These are phyloP conservation scores for Amphiprion percula DNA, from an alignment of 2,113 vertebrate genomes.

Conservation along the genomic window DNA sequence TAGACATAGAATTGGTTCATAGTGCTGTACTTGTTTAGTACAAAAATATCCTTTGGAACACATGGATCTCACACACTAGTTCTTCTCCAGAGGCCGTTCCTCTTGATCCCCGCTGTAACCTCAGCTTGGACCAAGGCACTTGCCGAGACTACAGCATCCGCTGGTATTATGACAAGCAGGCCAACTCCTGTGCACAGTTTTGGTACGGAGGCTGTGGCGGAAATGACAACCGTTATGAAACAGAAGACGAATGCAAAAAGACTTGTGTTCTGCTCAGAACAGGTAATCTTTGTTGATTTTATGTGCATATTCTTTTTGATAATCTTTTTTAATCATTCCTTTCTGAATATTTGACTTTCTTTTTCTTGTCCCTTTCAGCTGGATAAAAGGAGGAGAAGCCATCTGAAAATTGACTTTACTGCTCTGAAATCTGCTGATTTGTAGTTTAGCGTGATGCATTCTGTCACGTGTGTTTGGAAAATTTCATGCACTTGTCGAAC, in stretches of 20 bases:
- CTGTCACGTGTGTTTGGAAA: slow-evolving; percentile 27
- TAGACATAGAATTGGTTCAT: background rate
- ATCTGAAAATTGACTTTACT: slow-evolving; percentile 11
- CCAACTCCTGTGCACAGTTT: slow-evolving; percentile 91
- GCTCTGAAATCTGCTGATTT: slow-evolving; percentile 12
- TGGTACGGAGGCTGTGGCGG: slow-evolving; percentile 89
- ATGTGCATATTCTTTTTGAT: background rate
- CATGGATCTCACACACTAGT: background rate
- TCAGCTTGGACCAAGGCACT: slow-evolving; percentile 85
- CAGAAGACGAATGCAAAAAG: slow-evolving; percentile 86
- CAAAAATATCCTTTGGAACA: background rate
- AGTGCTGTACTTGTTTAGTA: too few species aligned
- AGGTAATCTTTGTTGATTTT: slow-evolving; percentile 64
- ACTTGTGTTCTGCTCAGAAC: slow-evolving; percentile 80
- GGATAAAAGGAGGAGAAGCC: slow-evolving; percentile 63
- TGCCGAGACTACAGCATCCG: slow-evolving; percentile 86
- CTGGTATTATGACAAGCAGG: slow-evolving; percentile 90
- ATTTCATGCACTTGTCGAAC: slow-evolving; percentile 39
- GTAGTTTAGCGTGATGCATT: slow-evolving; percentile 38
- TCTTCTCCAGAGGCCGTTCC: slow-evolving; percentile 70
- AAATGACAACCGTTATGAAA: slow-evolving; percentile 89
- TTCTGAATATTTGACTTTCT: slow-evolving; percentile 16
- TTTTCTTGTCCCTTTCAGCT: slow-evolving; percentile 51
- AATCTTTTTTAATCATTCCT: background rate
- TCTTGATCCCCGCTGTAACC: slow-evolving; percentile 73